phyloP scores from a whole-genome alignment of 2,888 invertebrate species.

The Drosophila formosana region DNA sequence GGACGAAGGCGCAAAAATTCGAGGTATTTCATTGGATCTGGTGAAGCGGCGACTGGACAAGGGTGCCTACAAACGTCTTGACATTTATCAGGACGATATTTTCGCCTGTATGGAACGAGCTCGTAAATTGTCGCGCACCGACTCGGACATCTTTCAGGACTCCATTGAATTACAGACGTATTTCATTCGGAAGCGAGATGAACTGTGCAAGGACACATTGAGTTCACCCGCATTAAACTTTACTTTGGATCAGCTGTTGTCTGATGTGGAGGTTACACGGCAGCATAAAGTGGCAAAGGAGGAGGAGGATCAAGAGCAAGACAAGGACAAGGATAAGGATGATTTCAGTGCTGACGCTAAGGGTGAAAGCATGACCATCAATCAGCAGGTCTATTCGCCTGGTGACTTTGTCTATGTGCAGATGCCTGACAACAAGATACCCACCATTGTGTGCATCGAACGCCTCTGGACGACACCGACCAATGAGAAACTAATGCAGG shows the following conservation, averaged over 20 bases:
- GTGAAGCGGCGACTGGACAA: conserved; percentile 96
- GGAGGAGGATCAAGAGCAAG: conserved; percentile 90
- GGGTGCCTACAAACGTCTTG: conserved; percentile 96
- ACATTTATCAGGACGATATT: conserved; percentile 98
- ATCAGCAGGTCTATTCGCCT: conserved; percentile 91
- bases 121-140: conserved; percentile 93
- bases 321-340: conserved; percentile 85
- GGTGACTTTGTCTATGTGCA: conserved; percentile 97
- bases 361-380: conserved; percentile 89
- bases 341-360: conserved; percentile 84
- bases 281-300: conserved; percentile 92
- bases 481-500: conserved; percentile 94
- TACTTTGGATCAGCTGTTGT: conserved; percentile 90
- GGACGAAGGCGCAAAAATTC: conserved; percentile 87
- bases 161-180: conserved; percentile 96
- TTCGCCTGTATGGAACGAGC: conserved; percentile 97
- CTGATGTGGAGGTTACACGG: conserved; percentile 91
- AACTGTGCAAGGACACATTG: conserved; percentile 91
- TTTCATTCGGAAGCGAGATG: conserved; percentile 92
- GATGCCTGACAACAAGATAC: conserved; percentile 87
- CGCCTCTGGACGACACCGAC: conserved; percentile 94
- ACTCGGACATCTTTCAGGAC: conserved; percentile 98
- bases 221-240: conserved; percentile 95
- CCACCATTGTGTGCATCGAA: conserved; percentile 94
- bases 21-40: conserved; percentile 95